Base-by-base conservation (phyloP, 2,797 vertebrate species). In the Ambastaia sidthimunki region DNA sequence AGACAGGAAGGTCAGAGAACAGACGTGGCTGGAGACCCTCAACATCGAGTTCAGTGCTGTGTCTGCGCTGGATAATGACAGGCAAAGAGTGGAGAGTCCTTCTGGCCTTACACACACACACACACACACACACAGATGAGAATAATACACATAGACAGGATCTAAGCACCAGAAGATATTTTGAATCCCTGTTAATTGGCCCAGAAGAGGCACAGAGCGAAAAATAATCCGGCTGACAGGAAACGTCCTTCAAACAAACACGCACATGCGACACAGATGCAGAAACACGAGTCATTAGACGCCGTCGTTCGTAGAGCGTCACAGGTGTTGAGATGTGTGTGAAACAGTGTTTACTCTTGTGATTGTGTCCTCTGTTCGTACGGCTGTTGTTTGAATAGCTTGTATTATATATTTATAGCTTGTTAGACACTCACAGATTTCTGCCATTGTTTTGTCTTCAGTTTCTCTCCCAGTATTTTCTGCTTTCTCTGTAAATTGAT, bases 121-220 rank as follows among this genome's bases (percentile, higher is more conserved):
- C 31, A 62, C 68, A 74, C 80, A 66, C 25, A 62, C 37, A 23
- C 48, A 66, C 68, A 81, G 87, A 86, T 88, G 87, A 88, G 78
- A 63, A 85, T 88, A 90, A 90, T 86, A 83, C 89, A 89, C 88
- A 84, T 81, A 87, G 92, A 87, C 87, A 86, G 84, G 74, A 80
- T 80, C 81, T 21, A 78, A 72, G 72, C 81, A 89, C 86, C 82
- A 50, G 85, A 72, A 90, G 88, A 85, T 65, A 54, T 76, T 86
- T 85, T 90, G 91, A 90, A 92, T 92, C 89, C 88, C 76, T 82
- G 84, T 86, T 90, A 90, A 86, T 92, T 91, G 86, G 90, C 88
- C 90, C 90, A 90, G 91, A 90, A 90, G 92, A 91, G 87, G 84
- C 81, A 82, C 15, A 18, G 28, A 84, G 88, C 87, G 90, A 90